A percentile compares a stretch with the other conserved stretches of the same genome.
Conservation (phyloP, 2,888 invertebrate species). For the Hemistola chrysoprasaria region DNA sequence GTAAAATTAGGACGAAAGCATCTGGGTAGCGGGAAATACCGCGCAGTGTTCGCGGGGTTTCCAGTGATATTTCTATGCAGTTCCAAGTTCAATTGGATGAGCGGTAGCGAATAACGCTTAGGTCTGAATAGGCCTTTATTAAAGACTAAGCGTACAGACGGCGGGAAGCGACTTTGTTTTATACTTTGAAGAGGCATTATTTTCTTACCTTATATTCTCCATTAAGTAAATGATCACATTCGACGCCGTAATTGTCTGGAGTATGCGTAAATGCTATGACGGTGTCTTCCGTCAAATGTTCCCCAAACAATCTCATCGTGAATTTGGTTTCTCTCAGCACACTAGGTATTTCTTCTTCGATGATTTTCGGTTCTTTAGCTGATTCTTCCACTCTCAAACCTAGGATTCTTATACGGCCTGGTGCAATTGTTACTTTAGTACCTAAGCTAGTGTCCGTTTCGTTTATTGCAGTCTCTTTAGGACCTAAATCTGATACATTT, state of each 20-base stretch:
- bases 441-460: constrained; percentile 24
- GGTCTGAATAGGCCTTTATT: no score
- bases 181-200: no score
- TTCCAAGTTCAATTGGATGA: no score
- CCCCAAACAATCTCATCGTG: constrained; percentile 59
- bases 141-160: no score
- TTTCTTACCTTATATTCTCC: constrained; percentile 55
- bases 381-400: constrained; percentile 66
- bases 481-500: constrained; percentile 6
- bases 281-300: constrained; percentile 52
- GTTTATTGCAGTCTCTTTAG: constrained; percentile 13
- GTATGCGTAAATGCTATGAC: constrained; percentile 64
- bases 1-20: no score
- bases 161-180: no score
- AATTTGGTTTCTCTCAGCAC: constrained; percentile 57
- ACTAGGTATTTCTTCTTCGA: constrained; percentile 65
- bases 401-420: constrained; percentile 39
- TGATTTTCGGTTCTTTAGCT: constrained; percentile 61
- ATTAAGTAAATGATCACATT: constrained; percentile 48
- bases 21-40: no score
- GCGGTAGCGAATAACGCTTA: no score
- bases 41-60: no score
- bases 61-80: no score
- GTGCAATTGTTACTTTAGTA: not conserved
- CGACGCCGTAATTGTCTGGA: constrained; percentile 38